A percentile compares a stretch with the other conserved stretches of the same genome.
Evolutionary conservation across 2,797 vertebrate species (phyloP).

Genomic region (Streptopelia turtur): DNA sequence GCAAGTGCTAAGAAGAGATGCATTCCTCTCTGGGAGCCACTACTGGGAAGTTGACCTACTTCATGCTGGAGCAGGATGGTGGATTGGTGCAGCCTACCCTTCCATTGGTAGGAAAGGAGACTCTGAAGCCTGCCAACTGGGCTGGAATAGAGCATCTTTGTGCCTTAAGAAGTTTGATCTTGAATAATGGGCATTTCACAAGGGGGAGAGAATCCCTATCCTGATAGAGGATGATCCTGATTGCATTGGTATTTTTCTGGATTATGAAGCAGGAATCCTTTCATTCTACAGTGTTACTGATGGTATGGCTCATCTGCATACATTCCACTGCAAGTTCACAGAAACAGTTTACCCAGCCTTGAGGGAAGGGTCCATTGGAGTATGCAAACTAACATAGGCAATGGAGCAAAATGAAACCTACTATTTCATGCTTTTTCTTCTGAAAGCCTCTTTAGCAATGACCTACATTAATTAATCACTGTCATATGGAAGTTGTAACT

Average conservation of each 20-base stretch:
- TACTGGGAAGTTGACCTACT: constrained; percentile 82
- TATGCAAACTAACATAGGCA: constrained; percentile 68
- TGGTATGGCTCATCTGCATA: constrained; percentile 78
- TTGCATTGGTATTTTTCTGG: constrained; percentile 74
- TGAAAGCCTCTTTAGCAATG: not conserved
- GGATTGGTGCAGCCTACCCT: constrained; percentile 75
- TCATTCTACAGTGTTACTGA: constrained; percentile 74
- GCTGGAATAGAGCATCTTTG: constrained; percentile 80
- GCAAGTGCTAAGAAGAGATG: constrained; percentile 78
- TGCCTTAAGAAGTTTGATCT: constrained; percentile 79
- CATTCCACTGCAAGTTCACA: constrained; percentile 75
- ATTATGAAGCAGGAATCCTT: constrained; percentile 80
- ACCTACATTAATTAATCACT: not conserved
- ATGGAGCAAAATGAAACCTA: not conserved
- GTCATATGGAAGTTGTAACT: not conserved
- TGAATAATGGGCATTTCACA: constrained; percentile 83
- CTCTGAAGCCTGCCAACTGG: constrained; percentile 65
- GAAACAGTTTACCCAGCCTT: constrained; percentile 77
- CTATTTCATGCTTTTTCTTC: not conserved
- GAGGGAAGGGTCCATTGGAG: constrained; percentile 74
- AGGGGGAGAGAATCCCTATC: constrained; percentile 74
- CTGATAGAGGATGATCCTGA: constrained; percentile 64
- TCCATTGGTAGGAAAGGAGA: constrained; percentile 75
- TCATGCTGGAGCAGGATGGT: constrained; percentile 75
- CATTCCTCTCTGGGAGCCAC: constrained; percentile 77